Percentiles rank a stretch among this genome's conserved stretches.
These are phyloP conservation scores for Patella pellucida DNA, from an alignment of 2,888 invertebrate genomes.

Conservation along the genomic window DNA sequence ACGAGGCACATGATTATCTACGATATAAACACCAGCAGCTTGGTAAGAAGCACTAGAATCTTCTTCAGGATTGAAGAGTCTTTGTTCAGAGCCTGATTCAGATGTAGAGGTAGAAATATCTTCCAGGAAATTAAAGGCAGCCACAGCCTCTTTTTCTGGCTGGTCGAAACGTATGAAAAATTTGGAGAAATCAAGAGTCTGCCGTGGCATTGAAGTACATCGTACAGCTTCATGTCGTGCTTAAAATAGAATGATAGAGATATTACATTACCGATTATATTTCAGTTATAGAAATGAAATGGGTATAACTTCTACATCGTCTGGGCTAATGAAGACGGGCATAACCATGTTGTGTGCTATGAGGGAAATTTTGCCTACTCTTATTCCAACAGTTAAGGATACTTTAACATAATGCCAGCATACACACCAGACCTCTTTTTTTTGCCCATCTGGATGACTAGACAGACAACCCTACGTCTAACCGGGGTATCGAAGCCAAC, in stretches of 20 bases:
- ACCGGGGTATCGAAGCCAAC: too few species aligned
- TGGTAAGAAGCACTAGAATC: neutral
- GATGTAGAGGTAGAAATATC: conserved; percentile 45
- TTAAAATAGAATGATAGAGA: conserved; percentile 27
- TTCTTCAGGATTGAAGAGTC: neutral
- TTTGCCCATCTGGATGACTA: too few species aligned
- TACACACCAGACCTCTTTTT: too few species aligned
- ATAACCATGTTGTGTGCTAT: too few species aligned
- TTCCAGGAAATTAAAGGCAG: conserved; percentile 59
- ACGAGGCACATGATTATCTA: neutral
- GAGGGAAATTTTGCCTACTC: too few species aligned
- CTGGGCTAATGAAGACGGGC: too few species aligned
- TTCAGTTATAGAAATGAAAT: too few species aligned
- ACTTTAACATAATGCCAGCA: too few species aligned
- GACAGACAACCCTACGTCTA: too few species aligned
- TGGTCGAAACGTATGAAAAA: conserved; percentile 53
- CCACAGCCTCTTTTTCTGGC: conserved; percentile 55
- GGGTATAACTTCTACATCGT: too few species aligned
- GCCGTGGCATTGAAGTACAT: conserved; percentile 28
- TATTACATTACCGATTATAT: too few species aligned
- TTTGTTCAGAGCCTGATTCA: conserved; percentile 17
- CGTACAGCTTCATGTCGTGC: conserved; percentile 39
- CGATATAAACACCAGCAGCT: neutral
- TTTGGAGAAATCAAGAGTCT: conserved; percentile 45
- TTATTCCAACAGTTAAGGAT: too few species aligned